These are phyloP conservation scores for Nasonia giraulti DNA, from an alignment of 1,140 invertebrate species.

Conservation along the genomic window DNA sequence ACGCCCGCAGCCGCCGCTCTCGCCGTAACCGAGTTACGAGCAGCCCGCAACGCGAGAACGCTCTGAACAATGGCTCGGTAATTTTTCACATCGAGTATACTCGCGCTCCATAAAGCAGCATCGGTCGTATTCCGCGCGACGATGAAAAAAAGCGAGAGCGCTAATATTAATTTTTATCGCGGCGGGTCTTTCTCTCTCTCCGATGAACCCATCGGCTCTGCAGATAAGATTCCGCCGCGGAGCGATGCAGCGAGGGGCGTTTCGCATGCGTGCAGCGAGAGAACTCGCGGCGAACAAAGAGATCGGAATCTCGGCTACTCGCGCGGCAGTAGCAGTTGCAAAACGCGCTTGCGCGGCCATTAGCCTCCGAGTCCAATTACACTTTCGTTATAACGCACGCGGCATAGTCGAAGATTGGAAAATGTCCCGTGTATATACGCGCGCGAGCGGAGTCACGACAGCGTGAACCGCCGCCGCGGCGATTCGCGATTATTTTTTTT, in stretches of 20 bases:
- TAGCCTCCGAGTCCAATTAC: conserved; percentile 4
- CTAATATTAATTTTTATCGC: conserved; percentile 45
- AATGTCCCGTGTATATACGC: conserved; percentile 8
- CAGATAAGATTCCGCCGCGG: conserved; percentile 6
- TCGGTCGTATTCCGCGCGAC: neutral
- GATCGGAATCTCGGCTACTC: conserved; percentile 36
- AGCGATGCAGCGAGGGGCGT: neutral
- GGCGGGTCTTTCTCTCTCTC: neutral
- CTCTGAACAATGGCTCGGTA: neutral
- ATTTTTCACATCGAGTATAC: neutral
- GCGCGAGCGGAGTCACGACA: neutral
- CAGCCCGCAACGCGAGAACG: neutral
- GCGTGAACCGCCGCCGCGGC: too few relatives aligned
- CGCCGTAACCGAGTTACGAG: neutral
- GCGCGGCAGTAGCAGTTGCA: conserved; percentile 11
- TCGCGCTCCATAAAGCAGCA: conserved; percentile 34
- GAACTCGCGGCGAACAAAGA: conserved; percentile 34
- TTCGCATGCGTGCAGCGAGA: conserved; percentile 32
- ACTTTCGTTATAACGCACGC: neutral
- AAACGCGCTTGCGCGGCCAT: conserved; percentile 13
- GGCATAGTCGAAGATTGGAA: conserved; percentile 19
- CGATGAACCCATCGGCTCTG: conserved; percentile 40
- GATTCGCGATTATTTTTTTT: neutral
- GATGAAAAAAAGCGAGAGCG: conserved; percentile 10
- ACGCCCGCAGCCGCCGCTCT: too few relatives aligned